Evolutionary conservation across 2,113 vertebrate species (phyloP).

Genomic region (Mormyrus lacerda): DNA sequence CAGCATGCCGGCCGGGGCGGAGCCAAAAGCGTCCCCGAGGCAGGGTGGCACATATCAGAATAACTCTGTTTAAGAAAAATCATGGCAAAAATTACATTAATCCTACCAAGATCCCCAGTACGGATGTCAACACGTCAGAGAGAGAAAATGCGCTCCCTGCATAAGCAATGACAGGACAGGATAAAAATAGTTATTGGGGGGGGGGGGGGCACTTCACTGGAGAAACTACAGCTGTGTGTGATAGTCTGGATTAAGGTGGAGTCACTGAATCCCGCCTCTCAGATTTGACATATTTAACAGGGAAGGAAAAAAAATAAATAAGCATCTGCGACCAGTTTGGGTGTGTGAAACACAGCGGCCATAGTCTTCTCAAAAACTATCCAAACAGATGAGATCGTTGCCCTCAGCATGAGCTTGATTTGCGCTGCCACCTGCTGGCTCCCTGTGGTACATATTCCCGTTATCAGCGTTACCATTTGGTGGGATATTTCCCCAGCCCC

Average conservation of each 20-base stretch:
- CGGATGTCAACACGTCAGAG: neutral
- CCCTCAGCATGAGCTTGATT: neutral
- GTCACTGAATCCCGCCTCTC: neutral
- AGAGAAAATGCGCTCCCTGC: neutral
- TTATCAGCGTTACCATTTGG: neutral
- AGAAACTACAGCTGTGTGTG: neutral
- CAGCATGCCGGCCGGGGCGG: neutral
- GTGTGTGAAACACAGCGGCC: neutral
- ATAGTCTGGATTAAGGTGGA: neutral
- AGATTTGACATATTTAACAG: neutral
- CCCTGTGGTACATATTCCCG: neutral
- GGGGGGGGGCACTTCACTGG: neutral
- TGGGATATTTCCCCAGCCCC: neutral
- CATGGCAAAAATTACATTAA: neutral
- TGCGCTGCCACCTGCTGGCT: slow-evolving; percentile 7
- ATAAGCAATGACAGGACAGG: neutral
- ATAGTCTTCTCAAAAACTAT: neutral
- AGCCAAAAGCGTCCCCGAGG: neutral
- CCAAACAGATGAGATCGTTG: neutral
- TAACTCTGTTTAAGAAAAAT: neutral
- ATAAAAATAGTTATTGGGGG: neutral
- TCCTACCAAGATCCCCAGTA: neutral
- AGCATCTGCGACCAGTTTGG: neutral
- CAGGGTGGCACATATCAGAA: neutral
- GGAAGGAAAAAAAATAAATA: neutral